Evolutionary conservation across 2,797 vertebrate genomes (phyloP).

Genomic region (Mormyrus proboscirostris): DNA sequence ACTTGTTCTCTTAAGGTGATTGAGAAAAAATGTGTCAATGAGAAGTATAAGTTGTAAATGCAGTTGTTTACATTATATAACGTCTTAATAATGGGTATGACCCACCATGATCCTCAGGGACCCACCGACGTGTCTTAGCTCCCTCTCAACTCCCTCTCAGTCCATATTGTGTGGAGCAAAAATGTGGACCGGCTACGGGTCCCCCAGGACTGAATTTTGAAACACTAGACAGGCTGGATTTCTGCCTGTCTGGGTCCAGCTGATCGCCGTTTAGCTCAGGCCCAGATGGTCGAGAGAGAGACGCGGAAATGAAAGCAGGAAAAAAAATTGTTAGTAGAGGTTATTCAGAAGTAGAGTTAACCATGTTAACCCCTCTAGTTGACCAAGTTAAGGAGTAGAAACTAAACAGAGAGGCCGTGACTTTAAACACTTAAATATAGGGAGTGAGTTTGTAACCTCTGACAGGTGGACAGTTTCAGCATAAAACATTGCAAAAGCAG

Average conservation of each 20-base stretch:
- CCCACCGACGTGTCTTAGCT: not conserved
- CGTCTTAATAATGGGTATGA: not conserved
- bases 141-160: not conserved
- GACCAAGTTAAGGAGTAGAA: not conserved
- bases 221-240: not conserved
- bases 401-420: not conserved
- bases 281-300: not conserved
- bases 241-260: not conserved
- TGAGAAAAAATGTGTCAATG: not conserved
- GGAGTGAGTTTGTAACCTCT: not conserved
- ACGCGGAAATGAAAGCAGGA: not conserved
- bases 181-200: not conserved
- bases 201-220: not conserved
- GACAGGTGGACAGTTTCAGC: not conserved
- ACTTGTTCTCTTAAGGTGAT: not conserved
- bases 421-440: not conserved
- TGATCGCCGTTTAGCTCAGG: not conserved
- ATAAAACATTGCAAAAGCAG: not conserved
- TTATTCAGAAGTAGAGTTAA: not conserved
- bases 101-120: not conserved
- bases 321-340: not conserved
- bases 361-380: not conserved
- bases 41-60: not conserved
- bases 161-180: not conserved
- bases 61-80: not conserved